Conservation (phyloP, 2,888 invertebrate genomes). For the Tenodera sinensis region DNA sequence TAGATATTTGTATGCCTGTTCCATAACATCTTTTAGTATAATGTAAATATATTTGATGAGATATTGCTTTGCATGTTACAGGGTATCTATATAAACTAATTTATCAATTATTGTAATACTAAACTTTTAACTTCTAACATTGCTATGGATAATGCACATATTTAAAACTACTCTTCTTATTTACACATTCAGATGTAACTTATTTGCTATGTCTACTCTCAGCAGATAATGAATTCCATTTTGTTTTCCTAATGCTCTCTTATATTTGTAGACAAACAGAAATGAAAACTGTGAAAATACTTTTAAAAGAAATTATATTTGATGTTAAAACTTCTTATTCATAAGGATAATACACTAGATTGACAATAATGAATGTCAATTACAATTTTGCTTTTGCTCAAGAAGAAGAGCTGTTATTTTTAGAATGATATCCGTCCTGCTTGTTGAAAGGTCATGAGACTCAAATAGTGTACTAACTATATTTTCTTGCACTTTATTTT, state of each 20-base stretch:
- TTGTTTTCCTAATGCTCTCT: background rate
- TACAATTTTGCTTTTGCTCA: background rate
- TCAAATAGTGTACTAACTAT: background rate
- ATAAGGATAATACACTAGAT: background rate
- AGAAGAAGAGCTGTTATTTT: background rate
- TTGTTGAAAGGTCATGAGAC: background rate
- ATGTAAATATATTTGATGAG: no score
- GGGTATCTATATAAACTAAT: no score
- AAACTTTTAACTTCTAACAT: background rate
- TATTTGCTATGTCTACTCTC: background rate
- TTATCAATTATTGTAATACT: no score
- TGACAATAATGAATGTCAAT: background rate
- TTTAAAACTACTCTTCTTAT: background rate
- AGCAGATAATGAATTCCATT: background rate
- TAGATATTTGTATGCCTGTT: no score
- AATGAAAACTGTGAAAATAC: background rate
- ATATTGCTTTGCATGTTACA: no score
- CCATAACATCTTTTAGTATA: no score
- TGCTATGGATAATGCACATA: background rate
- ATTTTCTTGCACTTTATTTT: background rate
- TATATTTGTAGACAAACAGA: background rate
- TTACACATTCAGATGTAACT: background rate
- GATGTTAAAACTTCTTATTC: background rate
- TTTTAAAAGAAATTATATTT: background rate
- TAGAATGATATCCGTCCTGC: background rate